Percentiles rank a stretch among this genome's conserved stretches.
These are phyloP conservation scores for Plotosus lineatus DNA, from an alignment of 2,113 vertebrate genomes.

Conservation along the genomic window DNA sequence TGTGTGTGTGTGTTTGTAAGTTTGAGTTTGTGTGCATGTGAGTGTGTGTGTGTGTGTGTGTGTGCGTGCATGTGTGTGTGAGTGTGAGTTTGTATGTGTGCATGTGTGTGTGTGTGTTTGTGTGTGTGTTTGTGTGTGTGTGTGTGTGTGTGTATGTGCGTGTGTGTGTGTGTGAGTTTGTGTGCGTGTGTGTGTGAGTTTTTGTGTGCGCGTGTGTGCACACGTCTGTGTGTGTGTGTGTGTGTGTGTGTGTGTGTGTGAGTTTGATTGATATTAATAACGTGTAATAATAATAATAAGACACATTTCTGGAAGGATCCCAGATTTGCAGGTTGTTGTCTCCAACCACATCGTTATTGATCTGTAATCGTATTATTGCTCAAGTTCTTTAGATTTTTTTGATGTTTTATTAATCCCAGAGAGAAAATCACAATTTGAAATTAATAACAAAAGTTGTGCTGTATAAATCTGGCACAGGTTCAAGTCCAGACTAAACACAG, in stretches of 20 bases:
- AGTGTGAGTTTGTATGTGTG: neutral
- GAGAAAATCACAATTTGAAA: too few species aligned
- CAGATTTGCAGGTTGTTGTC: neutral
- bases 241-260: neutral
- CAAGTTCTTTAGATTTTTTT: neutral
- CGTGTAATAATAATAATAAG: neutral
- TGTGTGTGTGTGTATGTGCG: too few species aligned
- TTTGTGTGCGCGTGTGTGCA: neutral
- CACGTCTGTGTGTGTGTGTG: neutral
- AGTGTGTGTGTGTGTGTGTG: neutral
- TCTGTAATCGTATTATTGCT: neutral
- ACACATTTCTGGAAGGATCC: neutral
- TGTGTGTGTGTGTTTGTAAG: too few species aligned
- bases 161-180: neutral
- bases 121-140: too few species aligned
- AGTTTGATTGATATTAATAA: neutral
- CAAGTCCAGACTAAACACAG: neutral
- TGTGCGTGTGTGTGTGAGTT: neutral
- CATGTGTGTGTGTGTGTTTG: neutral
- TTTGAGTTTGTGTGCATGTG: neutral
- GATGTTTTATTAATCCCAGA: neutral
- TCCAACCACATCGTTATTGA: too few species aligned
- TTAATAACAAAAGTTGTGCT: too few species aligned
- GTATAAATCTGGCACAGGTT: neutral
- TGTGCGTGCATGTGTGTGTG: neutral